Percentiles rank a stretch among this genome's conserved stretches.
Conservation (phyloP, 2,797 vertebrate genomes). For the Pseudotriccus pelzelni region DNA sequence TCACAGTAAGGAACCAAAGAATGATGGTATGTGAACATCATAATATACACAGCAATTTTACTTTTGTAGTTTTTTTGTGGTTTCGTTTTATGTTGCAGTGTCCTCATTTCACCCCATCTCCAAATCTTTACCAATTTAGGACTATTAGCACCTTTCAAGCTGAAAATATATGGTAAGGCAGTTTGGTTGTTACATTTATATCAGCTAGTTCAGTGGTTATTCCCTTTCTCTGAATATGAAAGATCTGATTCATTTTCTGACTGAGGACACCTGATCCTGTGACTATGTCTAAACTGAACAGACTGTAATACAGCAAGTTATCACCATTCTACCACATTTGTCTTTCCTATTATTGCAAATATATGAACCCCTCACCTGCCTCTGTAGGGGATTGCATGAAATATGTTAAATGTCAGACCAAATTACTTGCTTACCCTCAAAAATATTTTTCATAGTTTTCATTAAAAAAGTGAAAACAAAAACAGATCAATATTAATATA, state of each 20-base stretch:
- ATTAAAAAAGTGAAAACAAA: not conserved
- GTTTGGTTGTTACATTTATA: not conserved
- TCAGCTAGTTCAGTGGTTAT: not conserved
- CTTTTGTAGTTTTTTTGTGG: not conserved
- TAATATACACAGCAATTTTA: not conserved
- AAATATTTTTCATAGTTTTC: not conserved
- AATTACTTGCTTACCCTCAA: not conserved
- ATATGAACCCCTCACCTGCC: rapidly evolving
- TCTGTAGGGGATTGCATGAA: not conserved
- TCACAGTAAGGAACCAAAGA: not conserved
- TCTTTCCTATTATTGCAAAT: not conserved
- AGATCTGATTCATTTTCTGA: not conserved
- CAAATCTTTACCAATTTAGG: not conserved
- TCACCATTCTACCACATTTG: not conserved
- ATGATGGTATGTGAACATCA: not conserved
- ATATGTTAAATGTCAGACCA: not conserved
- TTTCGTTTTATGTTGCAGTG: not conserved
- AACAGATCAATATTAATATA: not conserved
- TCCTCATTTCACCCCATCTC: not conserved
- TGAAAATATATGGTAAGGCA: not conserved
- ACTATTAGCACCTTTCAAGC: not conserved
- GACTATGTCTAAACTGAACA: not conserved
- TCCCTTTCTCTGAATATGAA: not conserved
- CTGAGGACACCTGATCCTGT: not conserved
- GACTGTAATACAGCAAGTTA: not conserved